These are phyloP conservation scores for Xiphophorus maculatus DNA, from an alignment of 2,113 vertebrate species.

Conservation along the genomic window DNA sequence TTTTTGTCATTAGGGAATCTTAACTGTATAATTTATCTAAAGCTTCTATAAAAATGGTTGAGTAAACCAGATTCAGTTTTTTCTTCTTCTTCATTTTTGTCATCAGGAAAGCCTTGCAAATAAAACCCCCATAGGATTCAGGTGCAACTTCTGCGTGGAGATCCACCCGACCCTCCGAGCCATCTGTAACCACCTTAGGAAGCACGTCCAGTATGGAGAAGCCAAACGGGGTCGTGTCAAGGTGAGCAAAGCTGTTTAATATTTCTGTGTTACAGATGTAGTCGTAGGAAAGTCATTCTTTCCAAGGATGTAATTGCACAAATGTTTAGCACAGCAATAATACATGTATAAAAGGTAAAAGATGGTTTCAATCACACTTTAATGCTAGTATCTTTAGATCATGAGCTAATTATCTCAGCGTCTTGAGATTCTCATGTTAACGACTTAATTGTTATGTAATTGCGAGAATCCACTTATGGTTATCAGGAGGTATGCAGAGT, in stretches of 20 bases:
- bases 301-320: neutral
- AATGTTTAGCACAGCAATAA: neutral
- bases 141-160: conserved; percentile 97
- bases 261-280: neutral
- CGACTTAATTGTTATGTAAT: conserved; percentile 8
- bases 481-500: neutral
- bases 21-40: neutral
- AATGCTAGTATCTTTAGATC: neutral
- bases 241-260: conserved; percentile 70
- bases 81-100: neutral
- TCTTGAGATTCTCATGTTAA: neutral
- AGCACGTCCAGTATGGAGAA: conserved; percentile 94
- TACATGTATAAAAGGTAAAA: neutral
- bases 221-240: conserved; percentile 83
- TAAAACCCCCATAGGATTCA: conserved; percentile 87
- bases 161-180: conserved; percentile 95
- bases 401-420: neutral
- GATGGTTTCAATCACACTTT: neutral
- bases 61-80: neutral
- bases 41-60: neutral
- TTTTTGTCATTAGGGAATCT: neutral
- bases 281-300: neutral
- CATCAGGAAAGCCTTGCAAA: conserved; percentile 61
- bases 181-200: conserved; percentile 98
- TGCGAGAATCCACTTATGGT: neutral